phyloP scores from a whole-genome alignment of 2,888 invertebrate species.

The Agriopis aurantiaria region DNA sequence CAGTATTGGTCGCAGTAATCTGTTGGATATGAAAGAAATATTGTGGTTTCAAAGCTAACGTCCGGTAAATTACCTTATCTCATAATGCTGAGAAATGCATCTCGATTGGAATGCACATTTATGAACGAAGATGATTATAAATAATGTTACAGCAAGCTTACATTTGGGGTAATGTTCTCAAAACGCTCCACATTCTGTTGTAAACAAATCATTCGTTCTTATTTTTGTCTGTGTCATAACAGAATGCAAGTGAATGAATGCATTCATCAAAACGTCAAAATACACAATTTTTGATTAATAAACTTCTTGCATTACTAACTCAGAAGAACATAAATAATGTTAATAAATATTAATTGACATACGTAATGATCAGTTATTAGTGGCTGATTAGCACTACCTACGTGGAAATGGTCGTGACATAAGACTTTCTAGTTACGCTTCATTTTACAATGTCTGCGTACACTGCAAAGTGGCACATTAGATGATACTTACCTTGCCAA shows the following conservation, averaged over 20 bases:
- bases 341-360: slow-evolving; percentile 22
- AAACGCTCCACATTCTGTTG: slow-evolving; percentile 9
- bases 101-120: slow-evolving; percentile 51
- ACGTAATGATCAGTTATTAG: slow-evolving; percentile 17
- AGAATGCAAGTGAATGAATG: slow-evolving; percentile 14
- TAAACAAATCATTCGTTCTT: too few species aligned
- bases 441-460: slow-evolving; percentile 28
- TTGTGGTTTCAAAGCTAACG: slow-evolving; percentile 58
- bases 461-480: slow-evolving; percentile 53
- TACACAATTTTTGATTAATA: slow-evolving; percentile 8
- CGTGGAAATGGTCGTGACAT: slow-evolving; percentile 21
- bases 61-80: slow-evolving; percentile 56
- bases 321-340: slow-evolving; percentile 14
- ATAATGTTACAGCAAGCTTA: slow-evolving; percentile 22
- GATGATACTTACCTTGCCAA: slow-evolving; percentile 59
- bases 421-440: slow-evolving; percentile 22
- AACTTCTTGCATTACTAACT: slow-evolving; percentile 9
- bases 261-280: slow-evolving; percentile 14
- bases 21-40: slow-evolving; percentile 65
- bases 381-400: slow-evolving; percentile 10
- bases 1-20: slow-evolving; percentile 58
- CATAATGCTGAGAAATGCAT: slow-evolving; percentile 49
- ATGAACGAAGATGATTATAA: slow-evolving; percentile 37
- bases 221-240: slow-evolving; percentile 1
- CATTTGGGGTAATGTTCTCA: background rate